Evolutionary conservation across 1,140 invertebrate genomes (phyloP), one percentile per base, ranked within the genome.

Genomic region (Procambarus virginalis): DNA sequence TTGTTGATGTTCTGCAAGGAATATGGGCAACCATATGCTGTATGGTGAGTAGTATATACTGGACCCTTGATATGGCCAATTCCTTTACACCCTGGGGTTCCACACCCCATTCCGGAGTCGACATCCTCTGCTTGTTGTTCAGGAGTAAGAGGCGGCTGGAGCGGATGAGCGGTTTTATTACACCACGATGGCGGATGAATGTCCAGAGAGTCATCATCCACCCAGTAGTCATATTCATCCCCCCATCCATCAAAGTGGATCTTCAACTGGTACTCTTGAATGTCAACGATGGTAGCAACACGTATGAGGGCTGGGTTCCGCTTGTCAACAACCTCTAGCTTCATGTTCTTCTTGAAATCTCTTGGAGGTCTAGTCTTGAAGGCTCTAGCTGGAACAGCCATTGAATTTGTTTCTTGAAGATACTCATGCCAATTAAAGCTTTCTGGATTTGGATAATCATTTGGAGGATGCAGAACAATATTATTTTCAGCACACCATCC

Each of bases 161-260:
- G 93, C 2, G 97, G 96, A 94, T 98, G 97, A 58, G 96, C 96
- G 3, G 97, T 98, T 94, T 97, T 97, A 88, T 95, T 94, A 93
- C 97, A 98, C 97, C 98, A 99, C 46, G 97, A 97, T 92, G 97
- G 95, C 20, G 98, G 98, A 95, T 99, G 98, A 92, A 99, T 96
- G 94, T 98, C 97, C 0, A 96, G 95, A 90, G 96, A 97, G 94
- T 99, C 97, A 93, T 98, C 97, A 93, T 98, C 96, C 91, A 98
- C 94, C 97, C 97, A 98, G 93, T 96, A 98, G 90, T 97, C 96
- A 93, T 98, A 97, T 89, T 96, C 95, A 91, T 96, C 95, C 2
- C 96, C 96, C 97, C 98, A 99, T 12, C 98, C 98, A 94, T 99
- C 98, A 94, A 98, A 98, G 93, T 97, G 96, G 82, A 99, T 96